phyloP scores from a whole-genome alignment of 2,113 vertebrate genomes.

The Dicentrarchus labrax region DNA sequence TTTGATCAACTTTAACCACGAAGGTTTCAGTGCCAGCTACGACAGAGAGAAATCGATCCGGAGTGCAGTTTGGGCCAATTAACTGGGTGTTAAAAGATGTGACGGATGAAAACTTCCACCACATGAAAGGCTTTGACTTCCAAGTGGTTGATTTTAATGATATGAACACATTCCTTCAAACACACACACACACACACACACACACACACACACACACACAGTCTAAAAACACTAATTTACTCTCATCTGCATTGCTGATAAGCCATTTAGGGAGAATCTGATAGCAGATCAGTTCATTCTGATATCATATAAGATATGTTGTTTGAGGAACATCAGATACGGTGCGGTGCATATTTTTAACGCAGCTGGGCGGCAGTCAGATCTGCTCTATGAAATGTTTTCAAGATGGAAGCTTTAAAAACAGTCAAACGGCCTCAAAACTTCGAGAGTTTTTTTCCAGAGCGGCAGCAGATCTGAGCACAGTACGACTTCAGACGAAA shows the following conservation, averaged over 20 bases:
- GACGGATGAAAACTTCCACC: not conserved
- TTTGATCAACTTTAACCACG: conserved; percentile 31
- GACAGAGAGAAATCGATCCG: not conserved
- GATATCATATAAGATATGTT: not conserved
- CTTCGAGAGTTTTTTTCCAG: not conserved
- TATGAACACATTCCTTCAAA: not conserved
- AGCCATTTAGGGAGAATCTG: not conserved
- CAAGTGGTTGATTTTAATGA: conserved; percentile 5
- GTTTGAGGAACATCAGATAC: not conserved
- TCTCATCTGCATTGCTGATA: not conserved
- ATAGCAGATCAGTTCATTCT: not conserved
- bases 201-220: too few species aligned
- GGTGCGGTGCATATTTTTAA: not conserved
- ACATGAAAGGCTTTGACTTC: not conserved
- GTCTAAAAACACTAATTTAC: not conserved
- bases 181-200: too few species aligned
- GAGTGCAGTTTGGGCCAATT: not conserved
- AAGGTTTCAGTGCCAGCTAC: not conserved
- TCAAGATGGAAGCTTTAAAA: conserved; percentile 16
- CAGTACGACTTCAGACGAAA: not conserved
- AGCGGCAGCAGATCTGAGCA: not conserved
- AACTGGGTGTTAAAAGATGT: not conserved
- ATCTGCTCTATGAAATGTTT: not conserved
- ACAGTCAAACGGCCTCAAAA: not conserved
- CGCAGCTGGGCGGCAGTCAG: not conserved